Evolutionary conservation across 2,113 vertebrate genomes (phyloP).

Genomic region (Pogonocichla stellata): DNA sequence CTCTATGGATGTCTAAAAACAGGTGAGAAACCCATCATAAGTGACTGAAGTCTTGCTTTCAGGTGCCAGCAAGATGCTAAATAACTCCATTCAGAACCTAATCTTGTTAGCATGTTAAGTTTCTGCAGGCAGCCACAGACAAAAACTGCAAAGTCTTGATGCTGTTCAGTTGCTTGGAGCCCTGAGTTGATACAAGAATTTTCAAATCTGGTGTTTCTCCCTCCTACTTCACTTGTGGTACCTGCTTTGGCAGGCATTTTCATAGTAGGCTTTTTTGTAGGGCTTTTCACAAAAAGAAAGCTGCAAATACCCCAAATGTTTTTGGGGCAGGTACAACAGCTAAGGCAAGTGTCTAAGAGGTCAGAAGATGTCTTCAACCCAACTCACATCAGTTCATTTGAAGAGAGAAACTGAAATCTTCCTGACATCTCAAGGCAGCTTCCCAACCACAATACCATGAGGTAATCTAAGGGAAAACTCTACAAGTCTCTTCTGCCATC

Average conservation of each 20-base stretch:
- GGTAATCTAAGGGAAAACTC: not conserved
- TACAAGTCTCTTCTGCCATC: rapidly evolving
- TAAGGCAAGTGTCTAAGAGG: not conserved
- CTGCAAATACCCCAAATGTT: not conserved
- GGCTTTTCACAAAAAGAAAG: not conserved
- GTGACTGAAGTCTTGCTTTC: not conserved
- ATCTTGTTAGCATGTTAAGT: not conserved
- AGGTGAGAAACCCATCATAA: not conserved
- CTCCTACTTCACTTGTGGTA: not conserved
- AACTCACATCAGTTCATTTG: rapidly evolving
- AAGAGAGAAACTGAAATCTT: not conserved
- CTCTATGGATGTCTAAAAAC: not conserved
- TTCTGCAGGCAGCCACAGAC: not conserved
- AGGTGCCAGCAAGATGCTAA: not conserved
- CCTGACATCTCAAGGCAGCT: not conserved
- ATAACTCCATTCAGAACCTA: not conserved
- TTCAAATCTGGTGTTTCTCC: not conserved
- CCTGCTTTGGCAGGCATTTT: not conserved
- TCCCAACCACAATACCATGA: not conserved
- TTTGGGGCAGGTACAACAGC: not conserved
- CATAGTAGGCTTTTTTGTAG: not conserved
- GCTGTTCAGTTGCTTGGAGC: not conserved
- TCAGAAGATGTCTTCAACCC: not conserved
- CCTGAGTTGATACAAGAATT: not conserved
- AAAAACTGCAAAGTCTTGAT: not conserved